Conservation (phyloP, 2,797 vertebrate genomes). For the Vultur gryphus region DNA sequence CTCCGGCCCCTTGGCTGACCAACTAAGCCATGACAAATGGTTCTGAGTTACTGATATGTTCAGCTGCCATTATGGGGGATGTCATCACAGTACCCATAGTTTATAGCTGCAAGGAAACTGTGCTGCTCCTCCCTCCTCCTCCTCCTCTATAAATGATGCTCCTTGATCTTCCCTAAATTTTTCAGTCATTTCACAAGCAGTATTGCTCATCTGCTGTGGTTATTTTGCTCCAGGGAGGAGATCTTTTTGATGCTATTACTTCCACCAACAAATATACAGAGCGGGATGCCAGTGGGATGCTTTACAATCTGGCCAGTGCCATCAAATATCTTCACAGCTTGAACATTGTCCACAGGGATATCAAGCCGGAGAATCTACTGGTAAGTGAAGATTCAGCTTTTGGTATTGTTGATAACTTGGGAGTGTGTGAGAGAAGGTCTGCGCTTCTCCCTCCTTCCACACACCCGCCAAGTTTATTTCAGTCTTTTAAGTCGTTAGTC, state of each 20-base stretch:
- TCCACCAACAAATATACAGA: slow-evolving; percentile 97
- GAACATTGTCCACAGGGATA: slow-evolving; percentile 96
- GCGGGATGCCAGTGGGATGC: slow-evolving; percentile 92
- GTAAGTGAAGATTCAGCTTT: slow-evolving; percentile 73
- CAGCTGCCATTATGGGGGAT: neutral
- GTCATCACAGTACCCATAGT: neutral
- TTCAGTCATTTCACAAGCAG: neutral
- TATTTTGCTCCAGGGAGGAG: slow-evolving; percentile 85
- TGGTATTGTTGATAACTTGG: neutral
- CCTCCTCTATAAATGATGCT: neutral
- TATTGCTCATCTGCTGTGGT: neutral
- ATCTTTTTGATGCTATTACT: slow-evolving; percentile 95
- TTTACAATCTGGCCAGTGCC: slow-evolving; percentile 94
- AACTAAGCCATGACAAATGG: neutral
- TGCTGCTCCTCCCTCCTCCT: neutral
- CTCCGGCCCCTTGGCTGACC: neutral
- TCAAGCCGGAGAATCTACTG: slow-evolving; percentile 96
- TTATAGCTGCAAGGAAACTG: neutral
- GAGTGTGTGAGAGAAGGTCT: neutral
- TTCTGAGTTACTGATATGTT: neutral
- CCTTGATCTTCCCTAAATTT: neutral
- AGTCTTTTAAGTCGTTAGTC: neutral
- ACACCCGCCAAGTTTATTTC: neutral
- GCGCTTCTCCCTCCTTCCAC: neutral
- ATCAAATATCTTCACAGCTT: slow-evolving; percentile 96